Base-by-base conservation (phyloP, 2,797 vertebrate genomes). In the Mus caroli region DNA sequence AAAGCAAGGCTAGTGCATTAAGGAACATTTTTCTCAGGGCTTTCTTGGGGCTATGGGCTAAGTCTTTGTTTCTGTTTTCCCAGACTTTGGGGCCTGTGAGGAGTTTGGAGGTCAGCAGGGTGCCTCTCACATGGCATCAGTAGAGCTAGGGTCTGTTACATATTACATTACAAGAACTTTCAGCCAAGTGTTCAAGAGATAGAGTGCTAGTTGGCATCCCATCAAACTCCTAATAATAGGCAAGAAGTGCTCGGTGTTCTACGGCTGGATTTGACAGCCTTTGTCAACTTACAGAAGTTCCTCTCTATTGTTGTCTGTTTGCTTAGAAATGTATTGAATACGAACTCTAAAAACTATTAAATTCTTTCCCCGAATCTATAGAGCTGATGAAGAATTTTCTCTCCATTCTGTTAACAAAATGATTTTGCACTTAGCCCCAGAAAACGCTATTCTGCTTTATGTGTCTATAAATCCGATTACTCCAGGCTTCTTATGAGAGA, bases 351-450 rank as follows among this genome's bases (percentile, higher is more conserved):
- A 56, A 54, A 50, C 73, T 62, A 87, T 76, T 77, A 89, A 82
- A 71, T 75, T 71, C 8, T 84, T 79, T 77, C 14, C 71, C 85
- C 67, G 12, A 37, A 83, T 82, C 69, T 88, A 8, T 75, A n/a
- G 50, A 69, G 50, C 75, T 94, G 73, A 91, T 67, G 50, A 84
- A 67, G 54, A 67, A 13, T 56, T 93, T 90, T 86, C 84, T 75
- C 31, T 73, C 84, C 40, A 19, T 92, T 80, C 31, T 93, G 22
- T 91, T 91, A 83, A 84, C 80, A 40, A 46, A 79, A 5, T 83
- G 24, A 91, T 93, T 93, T 67, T 60, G 58, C 22, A 2, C 14
- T 31, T 37, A 73, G 43, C 43, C 46, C 56, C 6, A 2, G 31
- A 62, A 95, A 86, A 24, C 54, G 46, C 22, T 3, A 24, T 26